phyloP scores from a whole-genome alignment of 1,140 invertebrate genomes.

The Heliconius hewitsoni region DNA sequence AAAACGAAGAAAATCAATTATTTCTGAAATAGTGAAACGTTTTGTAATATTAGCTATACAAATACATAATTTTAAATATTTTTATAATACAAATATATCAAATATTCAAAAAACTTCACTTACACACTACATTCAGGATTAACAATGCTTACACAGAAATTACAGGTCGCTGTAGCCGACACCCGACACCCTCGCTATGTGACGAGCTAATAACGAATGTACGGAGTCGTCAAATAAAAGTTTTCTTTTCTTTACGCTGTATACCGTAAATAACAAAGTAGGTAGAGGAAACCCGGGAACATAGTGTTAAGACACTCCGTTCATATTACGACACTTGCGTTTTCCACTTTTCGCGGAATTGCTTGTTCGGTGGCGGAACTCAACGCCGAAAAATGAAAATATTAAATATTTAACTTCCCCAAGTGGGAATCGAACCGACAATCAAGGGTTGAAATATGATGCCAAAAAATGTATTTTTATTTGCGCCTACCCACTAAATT shows the following conservation, averaged over 20 bases:
- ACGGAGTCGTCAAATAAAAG: conserved; percentile 36
- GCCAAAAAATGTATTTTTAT: no score
- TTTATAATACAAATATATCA: no score
- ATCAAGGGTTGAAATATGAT: no score
- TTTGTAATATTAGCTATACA: not conserved
- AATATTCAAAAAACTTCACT: not conserved
- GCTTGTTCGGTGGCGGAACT: no score
- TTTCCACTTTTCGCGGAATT: no score
- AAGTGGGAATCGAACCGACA: not conserved
- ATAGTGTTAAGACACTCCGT: not conserved
- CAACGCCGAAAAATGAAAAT: no score
- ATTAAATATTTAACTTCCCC: not conserved
- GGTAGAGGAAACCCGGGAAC: not conserved
- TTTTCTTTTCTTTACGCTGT: not conserved
- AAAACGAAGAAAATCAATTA: no score
- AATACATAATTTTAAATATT: not conserved
- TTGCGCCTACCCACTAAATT: no score
- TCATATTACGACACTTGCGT: not conserved
- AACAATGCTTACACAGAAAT: conserved; percentile 78
- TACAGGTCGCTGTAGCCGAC: conserved; percentile 59
- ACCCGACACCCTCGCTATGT: conserved; percentile 43
- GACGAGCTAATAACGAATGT: conserved; percentile 35
- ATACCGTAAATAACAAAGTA: not conserved
- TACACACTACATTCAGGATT: conserved; percentile 41
- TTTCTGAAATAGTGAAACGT: no score